A percentile compares a stretch with the other conserved stretches of the same genome.
These are phyloP conservation scores for Mugil cephalus DNA, from an alignment of 2,113 vertebrate genomes.

Conservation along the genomic window DNA sequence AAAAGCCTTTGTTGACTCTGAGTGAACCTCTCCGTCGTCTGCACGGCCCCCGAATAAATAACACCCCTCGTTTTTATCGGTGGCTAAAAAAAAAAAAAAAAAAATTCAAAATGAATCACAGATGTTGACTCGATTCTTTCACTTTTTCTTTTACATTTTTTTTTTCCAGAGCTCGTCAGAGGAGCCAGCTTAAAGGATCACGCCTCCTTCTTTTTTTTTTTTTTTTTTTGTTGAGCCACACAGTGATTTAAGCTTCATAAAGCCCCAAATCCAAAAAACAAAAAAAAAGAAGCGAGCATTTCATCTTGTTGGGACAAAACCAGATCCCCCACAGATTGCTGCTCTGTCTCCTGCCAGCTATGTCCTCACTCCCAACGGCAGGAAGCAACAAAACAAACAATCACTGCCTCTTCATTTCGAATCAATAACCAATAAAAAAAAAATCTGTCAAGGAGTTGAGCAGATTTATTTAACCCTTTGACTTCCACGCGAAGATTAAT, in stretches of 20 bases:
- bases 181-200: not conserved
- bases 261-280: conserved; percentile 22
- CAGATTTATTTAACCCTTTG: too few species aligned
- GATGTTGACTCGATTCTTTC: conserved; percentile 60
- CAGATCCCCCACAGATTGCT: conserved; percentile 32
- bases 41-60: conserved; percentile 42
- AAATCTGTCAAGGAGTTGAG: too few species aligned
- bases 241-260: not conserved
- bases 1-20: conserved; percentile 49
- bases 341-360: conserved; percentile 54
- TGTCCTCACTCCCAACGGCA: conserved; percentile 20
- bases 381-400: conserved; percentile 47
- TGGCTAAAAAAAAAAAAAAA: conserved; percentile 43
- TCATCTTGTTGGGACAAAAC: conserved; percentile 31
- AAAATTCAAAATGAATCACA: conserved; percentile 66
- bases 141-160: conserved; percentile 31
- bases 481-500: too few species aligned
- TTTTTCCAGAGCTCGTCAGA: conserved; percentile 31
- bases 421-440: not conserved
- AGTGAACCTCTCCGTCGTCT: conserved; percentile 48
- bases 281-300: conserved; percentile 52
- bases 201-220: conserved; percentile 7
- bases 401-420: conserved; percentile 14
- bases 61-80: conserved; percentile 36
- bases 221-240: conserved; percentile 11